Evolutionary conservation across 1,140 invertebrate genomes (phyloP), one percentile per base, ranked within the genome.

Genomic region (Drosophila bocki): DNA sequence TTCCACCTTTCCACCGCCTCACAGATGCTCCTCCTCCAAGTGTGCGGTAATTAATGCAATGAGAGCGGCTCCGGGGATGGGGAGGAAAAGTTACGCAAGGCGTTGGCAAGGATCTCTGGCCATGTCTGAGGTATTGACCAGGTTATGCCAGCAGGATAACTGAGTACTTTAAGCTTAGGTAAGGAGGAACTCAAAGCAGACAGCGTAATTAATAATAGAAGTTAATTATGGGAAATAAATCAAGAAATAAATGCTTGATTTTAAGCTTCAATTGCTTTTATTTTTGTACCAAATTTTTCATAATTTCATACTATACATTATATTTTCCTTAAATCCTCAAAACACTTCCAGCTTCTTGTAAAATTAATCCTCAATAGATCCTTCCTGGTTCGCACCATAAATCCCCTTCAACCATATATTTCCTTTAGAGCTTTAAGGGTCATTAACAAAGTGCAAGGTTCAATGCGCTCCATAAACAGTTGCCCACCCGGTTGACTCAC

Each of bases 31-130:
- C 82, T 78, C 67, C 69, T 29, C 62, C 78, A 48, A 75, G 82
- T 80, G 54, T 77, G 76, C 75, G 85, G 85, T 88, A 88, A 88
- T 88, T 88, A 88, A 88, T 90, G 84, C 83, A 88, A 80, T 74
- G 68, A 37, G 67, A 48, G 37, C 32, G 19, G 22, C 17, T 22
- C 12, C 15, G 37, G 12, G 17, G 45, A 58, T 57, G 76, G 42
- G 62, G 50, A 33, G 44, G 45, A 48, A 80, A 68, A 39, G 48
- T 64, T 64, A 51, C 47, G 56, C 54, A 65, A 58, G 19, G 67
- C 15, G 12, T 62, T 29, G 35, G 65, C 12, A 32, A 44, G 62
- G 37, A 35, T 22, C 22, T 63, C 35, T 1, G 44, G 35, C 7
- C 44, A 63, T 35, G 33, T 68, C 63, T 41, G 11, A 63, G 58